Evolutionary conservation across 2,797 vertebrate genomes (phyloP), one percentile per base, ranked within the genome.

Genomic region (Micropoecilia bifurca): DNA sequence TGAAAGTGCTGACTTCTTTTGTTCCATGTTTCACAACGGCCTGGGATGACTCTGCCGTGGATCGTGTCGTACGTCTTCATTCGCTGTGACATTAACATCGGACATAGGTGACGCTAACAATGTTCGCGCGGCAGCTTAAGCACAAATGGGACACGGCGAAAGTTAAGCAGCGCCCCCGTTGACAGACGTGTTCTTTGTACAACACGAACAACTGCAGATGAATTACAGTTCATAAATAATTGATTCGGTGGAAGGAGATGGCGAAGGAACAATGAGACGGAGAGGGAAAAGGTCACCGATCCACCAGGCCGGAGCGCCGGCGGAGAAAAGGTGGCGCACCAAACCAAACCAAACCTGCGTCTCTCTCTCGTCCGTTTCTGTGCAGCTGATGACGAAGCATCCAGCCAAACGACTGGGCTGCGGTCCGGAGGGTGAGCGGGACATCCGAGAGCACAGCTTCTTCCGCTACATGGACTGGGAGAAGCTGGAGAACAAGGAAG

Each of bases 391-490:
- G 97, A 99, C 98, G 55, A 99, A 99, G 90, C 98, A 99, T 92
- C 98, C 98, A 0, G 97, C 96, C 5, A 99, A 99, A 80, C 96
- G 98, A 4, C 95, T 99, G 90, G 98, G 98, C 73, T 99, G 98
- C 0, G 97, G 97, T 28, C 97, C 98, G 0, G 98, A 99, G 79
- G 98, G 98, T 0, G 98, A 98, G 91, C 87, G 97, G 25, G 98
- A 99, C 92, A 97, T 99, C 93, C 95, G 97, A 82, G 98, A 99
- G 33, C 98, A 99, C 20, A 97, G 97, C 0, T 99, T 99, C 95
- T 99, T 98, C 96, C 97, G 98, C 88, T 98, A 98, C 91, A 99
- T 99, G 82, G 98, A 99, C 92, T 99, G 98, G 98, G 97, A 98
- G 90, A 99, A 99, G 81, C 96, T 99, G 81, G 97, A 98, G 93